A percentile compares a stretch with the other conserved stretches of the same genome.
phyloP scores from a whole-genome alignment of 23 tunicate species.

The Diplosoma virens region DNA sequence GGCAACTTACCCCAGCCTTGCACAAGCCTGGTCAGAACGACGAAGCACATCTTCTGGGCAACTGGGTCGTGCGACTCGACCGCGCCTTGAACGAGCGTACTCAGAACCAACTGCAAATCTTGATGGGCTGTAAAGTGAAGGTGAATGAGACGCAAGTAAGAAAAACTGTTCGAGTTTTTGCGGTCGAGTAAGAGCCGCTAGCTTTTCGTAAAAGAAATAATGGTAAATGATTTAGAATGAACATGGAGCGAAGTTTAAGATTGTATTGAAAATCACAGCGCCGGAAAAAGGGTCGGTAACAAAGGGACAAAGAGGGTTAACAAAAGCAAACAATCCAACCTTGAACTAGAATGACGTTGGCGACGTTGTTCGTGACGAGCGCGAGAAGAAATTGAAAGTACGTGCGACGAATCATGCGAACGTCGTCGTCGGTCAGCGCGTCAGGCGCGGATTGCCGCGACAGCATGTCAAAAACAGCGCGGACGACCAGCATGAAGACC shows the following conservation, averaged over 20 bases:
- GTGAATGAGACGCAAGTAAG: too few species aligned
- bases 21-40: slow-evolving; percentile 44
- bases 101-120: slow-evolving; percentile 72
- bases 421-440: slow-evolving; percentile 31
- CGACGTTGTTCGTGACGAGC: slow-evolving; percentile 65
- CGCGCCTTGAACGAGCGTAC: slow-evolving; percentile 79
- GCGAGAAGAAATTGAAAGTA: slow-evolving; percentile 81
- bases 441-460: slow-evolving; percentile 40
- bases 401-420: slow-evolving; percentile 50
- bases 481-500: slow-evolving; percentile 86
- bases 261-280: too few species aligned
- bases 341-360: slow-evolving; percentile 66
- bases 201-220: too few species aligned
- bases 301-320: too few species aligned
- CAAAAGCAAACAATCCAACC: slow-evolving; percentile 26
- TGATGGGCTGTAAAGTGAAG: slow-evolving; percentile 18
- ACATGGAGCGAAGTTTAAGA: too few species aligned
- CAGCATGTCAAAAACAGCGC: slow-evolving; percentile 63
- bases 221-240: too few species aligned
- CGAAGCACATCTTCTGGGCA: slow-evolving; percentile 73
- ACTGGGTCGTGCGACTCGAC: slow-evolving; percentile 59
- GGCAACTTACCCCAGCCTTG: slow-evolving; percentile 63
- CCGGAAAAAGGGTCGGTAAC: too few species aligned
- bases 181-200: too few species aligned
- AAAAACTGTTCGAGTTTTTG: too few species aligned